A percentile compares a stretch with the other conserved stretches of the same genome.
phyloP scores from a whole-genome alignment of 2,797 vertebrate genomes.

The Hypotaenidia okinawae region DNA sequence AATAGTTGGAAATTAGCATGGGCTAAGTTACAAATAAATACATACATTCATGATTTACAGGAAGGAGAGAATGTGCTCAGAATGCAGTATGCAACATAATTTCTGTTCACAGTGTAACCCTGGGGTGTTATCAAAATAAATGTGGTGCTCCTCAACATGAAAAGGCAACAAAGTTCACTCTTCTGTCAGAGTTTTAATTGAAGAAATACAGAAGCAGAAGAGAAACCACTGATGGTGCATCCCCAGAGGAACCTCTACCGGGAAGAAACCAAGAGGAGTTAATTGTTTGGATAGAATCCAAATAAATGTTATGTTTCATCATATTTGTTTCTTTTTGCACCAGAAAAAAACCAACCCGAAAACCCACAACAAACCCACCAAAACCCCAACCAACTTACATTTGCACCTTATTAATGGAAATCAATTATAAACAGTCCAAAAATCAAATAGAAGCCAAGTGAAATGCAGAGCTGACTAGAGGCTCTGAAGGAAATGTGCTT shows the following conservation, averaged over 20 bases:
- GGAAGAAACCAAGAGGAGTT: conserved; percentile 20
- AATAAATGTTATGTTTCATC: conserved; percentile 39
- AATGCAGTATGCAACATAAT: background rate
- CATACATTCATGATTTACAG: background rate
- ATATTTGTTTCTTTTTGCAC: conserved; percentile 7
- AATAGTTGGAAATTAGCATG: conserved; percentile 11
- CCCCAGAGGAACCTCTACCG: background rate
- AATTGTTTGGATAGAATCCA: conserved; percentile 25
- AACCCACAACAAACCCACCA: no score
- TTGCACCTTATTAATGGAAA: conserved; percentile 67
- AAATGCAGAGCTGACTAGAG: conserved; percentile 36
- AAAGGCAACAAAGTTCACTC: background rate
- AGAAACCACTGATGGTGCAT: conserved; percentile 9
- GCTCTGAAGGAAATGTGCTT: conserved; percentile 68
- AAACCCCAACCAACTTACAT: background rate
- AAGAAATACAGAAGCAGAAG: conserved; percentile 10
- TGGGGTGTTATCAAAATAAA: background rate
- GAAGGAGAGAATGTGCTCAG: background rate
- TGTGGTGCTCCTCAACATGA: background rate
- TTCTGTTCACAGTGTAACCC: background rate
- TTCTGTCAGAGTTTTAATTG: conserved; percentile 8
- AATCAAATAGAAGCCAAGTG: conserved; percentile 57
- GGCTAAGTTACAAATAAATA: conserved; percentile 27
- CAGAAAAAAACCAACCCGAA: background rate
- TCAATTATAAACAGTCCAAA: conserved; percentile 66